Evolutionary conservation across 2,888 invertebrate species (phyloP), one percentile per base, ranked within the genome.

Genomic region (Apodemia mormo): DNA sequence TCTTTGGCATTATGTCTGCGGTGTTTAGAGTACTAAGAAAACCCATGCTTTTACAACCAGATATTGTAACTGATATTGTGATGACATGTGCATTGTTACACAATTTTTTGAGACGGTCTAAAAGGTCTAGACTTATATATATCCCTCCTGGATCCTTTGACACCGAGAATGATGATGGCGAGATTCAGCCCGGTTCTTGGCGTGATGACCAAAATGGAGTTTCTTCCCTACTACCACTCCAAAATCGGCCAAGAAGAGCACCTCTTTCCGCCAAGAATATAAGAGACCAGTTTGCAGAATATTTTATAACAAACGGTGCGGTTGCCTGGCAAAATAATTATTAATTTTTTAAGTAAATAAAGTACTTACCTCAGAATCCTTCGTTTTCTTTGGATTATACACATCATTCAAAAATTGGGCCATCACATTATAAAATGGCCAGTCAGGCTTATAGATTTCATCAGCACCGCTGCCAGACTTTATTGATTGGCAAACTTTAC

Each of bases 21-120:
- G 52, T 52, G 6, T 52, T 52, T 52, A 52, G 52, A 52, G 52
- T 52, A 52, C 52, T 52, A 52, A 52, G 52, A 52, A 52, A 52
- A 52, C 52, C 52, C 1, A 52, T 52, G 52, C 52, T 52, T 52
- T 52, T n/a, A 52, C 52, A 52, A 52, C 52, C n/a, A 52, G 52
- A 52, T 9, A 49, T 7, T 8, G 52, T n/a, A 52, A 52, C 8
- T 52, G 52, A 52, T 2, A n/a, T 52, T 52, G n/a, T 52, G 9
- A 52, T 52, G n/a, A n/a, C 52, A 14, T 52, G 14, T 52, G n/a
- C 52, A 52, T 52, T 52, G 52, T n/a, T 52, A 52, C 52, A 52
- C 8, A 52, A 52, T 14, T 52, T 52, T 52, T 52, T 52, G 52
- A 52, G 52, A 52, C 14, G 52, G 52, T 52, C n/a, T 52, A 52